Percentiles rank a stretch among this genome's conserved stretches.
These are phyloP conservation scores for Acanthis flammea DNA, from an alignment of 2,797 vertebrate genomes.

Conservation along the genomic window DNA sequence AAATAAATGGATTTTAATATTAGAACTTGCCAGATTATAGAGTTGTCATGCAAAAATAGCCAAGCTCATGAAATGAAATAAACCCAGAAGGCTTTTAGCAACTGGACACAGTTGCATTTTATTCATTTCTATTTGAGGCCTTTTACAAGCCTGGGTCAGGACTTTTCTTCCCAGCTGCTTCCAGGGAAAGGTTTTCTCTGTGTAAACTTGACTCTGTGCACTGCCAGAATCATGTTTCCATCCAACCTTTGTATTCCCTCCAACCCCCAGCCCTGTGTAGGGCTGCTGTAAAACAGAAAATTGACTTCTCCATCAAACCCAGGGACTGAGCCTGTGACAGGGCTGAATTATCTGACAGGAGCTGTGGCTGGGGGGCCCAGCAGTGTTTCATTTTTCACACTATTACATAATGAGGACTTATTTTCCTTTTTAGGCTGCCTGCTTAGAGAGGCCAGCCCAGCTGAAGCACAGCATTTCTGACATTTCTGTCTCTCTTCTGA, in stretches of 20 bases:
- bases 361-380: not conserved
- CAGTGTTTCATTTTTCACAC: not conserved
- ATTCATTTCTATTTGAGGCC: not conserved
- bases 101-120: not conserved
- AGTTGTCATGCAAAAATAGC: not conserved
- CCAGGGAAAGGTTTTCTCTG: not conserved
- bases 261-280: not conserved
- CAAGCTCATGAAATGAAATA: not conserved
- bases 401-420: not conserved
- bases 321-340: fast-evolving
- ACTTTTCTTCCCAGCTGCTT: not conserved
- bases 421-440: not conserved
- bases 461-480: not conserved
- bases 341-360: not conserved
- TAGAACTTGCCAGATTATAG: not conserved
- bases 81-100: not conserved
- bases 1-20: constrained; percentile 11
- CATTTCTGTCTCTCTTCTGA: not conserved
- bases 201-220: not conserved
- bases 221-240: not conserved
- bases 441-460: not conserved
- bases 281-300: not conserved
- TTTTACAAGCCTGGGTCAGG: not conserved
- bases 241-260: not conserved
- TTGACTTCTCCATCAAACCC: not conserved